Conservation (phyloP, 2,797 vertebrate genomes). For the Danio albolineatus region DNA sequence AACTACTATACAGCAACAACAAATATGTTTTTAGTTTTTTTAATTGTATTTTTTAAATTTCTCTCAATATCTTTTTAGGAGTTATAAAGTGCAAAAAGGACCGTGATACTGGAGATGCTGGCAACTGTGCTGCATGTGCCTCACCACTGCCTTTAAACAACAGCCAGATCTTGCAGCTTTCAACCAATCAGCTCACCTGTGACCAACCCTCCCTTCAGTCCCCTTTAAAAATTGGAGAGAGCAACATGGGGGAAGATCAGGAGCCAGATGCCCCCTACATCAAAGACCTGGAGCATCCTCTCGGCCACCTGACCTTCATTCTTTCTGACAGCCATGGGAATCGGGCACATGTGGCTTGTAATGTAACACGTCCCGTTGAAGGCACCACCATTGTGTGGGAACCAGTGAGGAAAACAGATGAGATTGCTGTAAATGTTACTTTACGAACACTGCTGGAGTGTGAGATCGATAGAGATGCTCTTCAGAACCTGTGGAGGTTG, state of each 20-base stretch:
- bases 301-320: slow-evolving; percentile 77
- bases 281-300: slow-evolving; percentile 76
- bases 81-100: slow-evolving; percentile 85
- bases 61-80: slow-evolving; percentile 63
- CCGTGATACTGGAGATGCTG: slow-evolving; percentile 67
- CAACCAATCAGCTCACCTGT: slow-evolving; percentile 72
- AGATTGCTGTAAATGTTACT: slow-evolving; percentile 76
- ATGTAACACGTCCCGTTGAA: slow-evolving; percentile 73
- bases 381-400: slow-evolving; percentile 73
- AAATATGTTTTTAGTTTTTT: background rate
- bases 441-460: slow-evolving; percentile 77
- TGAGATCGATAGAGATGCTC: slow-evolving; percentile 80
- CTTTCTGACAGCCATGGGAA: slow-evolving; percentile 83
- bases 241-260: slow-evolving; percentile 72
- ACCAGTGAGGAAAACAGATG: slow-evolving; percentile 64
- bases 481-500: slow-evolving; percentile 83
- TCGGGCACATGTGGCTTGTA: slow-evolving; percentile 78
- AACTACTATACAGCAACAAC: background rate
- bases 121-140: slow-evolving; percentile 75
- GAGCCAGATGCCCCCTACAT: slow-evolving; percentile 79
- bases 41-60: slow-evolving; percentile 2
- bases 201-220: slow-evolving; percentile 75
- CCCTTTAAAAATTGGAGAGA: slow-evolving; percentile 77
- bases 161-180: slow-evolving; percentile 70
- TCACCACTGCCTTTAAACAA: slow-evolving; percentile 77